phyloP scores from a whole-genome alignment of 2,797 vertebrate species.

The Anabacerthia variegaticeps region DNA sequence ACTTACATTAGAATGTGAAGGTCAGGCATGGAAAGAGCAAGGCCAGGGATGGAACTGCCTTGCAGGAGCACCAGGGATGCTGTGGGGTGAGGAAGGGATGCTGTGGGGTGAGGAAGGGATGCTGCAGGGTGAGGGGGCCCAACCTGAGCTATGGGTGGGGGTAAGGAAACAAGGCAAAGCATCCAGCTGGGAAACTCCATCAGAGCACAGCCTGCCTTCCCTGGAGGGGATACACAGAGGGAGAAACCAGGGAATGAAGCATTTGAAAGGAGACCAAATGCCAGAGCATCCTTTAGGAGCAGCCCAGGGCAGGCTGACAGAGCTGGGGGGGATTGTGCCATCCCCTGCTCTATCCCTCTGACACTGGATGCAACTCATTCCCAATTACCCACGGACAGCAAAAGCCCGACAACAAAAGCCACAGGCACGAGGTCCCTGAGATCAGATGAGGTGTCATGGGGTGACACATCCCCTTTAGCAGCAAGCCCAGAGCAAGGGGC shows the following conservation, averaged over 20 bases:
- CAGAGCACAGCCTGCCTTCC: neutral
- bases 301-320: neutral
- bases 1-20: neutral
- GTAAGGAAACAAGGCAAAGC: neutral
- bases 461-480: accelerated
- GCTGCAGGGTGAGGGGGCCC: neutral
- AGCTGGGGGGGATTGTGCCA: neutral
- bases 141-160: neutral
- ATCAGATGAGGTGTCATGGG: accelerated
- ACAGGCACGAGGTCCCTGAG: accelerated
- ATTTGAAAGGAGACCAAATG: neutral
- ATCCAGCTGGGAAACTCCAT: neutral
- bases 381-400: accelerated
- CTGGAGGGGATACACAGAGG: neutral
- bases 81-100: neutral
- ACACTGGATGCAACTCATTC: accelerated
- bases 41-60: neutral
- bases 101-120: too few relatives aligned
- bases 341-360: neutral
- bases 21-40: neutral
- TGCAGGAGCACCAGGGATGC: neutral
- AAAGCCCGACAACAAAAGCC: neutral
- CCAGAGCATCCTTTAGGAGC: neutral
- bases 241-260: neutral
- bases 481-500: neutral